Evolutionary conservation across 2,888 invertebrate genomes (phyloP).

Genomic region (Meteorus colon): DNA sequence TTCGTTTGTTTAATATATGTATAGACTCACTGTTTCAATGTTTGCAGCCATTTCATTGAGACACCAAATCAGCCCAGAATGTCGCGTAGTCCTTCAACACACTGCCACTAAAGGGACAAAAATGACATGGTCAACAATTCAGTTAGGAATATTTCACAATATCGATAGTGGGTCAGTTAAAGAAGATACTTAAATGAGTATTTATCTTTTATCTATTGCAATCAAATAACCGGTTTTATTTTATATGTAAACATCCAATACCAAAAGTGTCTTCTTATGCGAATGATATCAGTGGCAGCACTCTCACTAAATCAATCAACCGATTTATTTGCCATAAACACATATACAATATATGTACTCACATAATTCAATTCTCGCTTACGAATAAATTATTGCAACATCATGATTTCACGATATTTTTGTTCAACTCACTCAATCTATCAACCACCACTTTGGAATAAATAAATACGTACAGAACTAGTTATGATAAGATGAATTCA

Average conservation of each 20-base stretch:
- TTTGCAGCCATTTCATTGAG: constrained; percentile 50
- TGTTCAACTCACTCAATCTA: background rate
- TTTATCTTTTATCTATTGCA: background rate
- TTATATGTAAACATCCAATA: background rate
- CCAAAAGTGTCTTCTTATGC: constrained; percentile 12
- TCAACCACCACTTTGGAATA: background rate
- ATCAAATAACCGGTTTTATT: constrained; percentile 25
- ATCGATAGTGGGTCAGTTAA: constrained; percentile 13
- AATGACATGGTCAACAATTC: constrained; percentile 32
- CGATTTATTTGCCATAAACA: background rate
- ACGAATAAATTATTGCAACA: constrained; percentile 23
- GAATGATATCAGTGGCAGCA: background rate
- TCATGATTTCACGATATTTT: constrained; percentile 5
- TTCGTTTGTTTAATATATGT: background rate
- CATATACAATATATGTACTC: background rate
- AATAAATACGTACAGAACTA: background rate
- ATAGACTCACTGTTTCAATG: background rate
- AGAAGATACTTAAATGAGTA: constrained; percentile 12
- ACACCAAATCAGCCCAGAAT: constrained; percentile 79
- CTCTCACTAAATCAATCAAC: background rate
- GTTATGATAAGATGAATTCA: constrained; percentile 10
- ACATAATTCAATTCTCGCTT: constrained; percentile 6
- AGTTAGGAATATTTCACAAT: background rate
- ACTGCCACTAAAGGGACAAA: constrained; percentile 80
- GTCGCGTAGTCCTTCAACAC: constrained; percentile 84